A percentile compares a stretch with the other conserved stretches of the same genome.
These are phyloP conservation scores for Drosophila neonasuta DNA, from an alignment of 2,888 invertebrate species.

Conservation along the genomic window DNA sequence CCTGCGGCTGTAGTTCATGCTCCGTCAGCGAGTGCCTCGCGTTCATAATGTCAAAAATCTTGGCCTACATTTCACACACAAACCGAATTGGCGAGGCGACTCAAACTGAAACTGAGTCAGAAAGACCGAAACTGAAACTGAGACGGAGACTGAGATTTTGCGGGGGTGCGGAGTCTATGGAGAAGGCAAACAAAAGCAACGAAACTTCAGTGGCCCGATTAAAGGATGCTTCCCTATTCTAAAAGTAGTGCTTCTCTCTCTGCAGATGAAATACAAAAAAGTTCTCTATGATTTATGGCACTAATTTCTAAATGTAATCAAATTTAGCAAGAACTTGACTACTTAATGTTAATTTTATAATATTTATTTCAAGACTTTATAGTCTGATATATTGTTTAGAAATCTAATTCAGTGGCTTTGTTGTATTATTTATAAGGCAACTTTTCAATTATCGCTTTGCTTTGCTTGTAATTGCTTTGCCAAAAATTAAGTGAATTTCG, in stretches of 20 bases:
- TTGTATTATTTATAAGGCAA: too few species aligned
- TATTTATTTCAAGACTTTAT: neutral
- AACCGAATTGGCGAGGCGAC: constrained; percentile 25
- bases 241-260: neutral
- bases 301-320: constrained; percentile 10
- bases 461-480: too few species aligned
- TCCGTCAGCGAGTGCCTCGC: constrained; percentile 47
- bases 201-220: constrained; percentile 25
- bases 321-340: neutral
- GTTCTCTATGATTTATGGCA: constrained; percentile 2
- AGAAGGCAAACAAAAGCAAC: constrained; percentile 35
- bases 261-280: constrained; percentile 23
- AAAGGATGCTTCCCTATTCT: neutral
- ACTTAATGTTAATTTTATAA: neutral
- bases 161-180: neutral
- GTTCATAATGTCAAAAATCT: constrained; percentile 67
- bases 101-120: neutral
- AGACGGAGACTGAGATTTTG: neutral
- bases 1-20: constrained; percentile 74
- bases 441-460: too few species aligned
- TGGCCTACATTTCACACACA: constrained; percentile 64
- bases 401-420: too few species aligned
- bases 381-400: too few species aligned
- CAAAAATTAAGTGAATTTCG: too few species aligned
- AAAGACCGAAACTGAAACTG: neutral